Evolutionary conservation across 2,888 invertebrate species (phyloP).

Genomic region (Dryococelus australis): DNA sequence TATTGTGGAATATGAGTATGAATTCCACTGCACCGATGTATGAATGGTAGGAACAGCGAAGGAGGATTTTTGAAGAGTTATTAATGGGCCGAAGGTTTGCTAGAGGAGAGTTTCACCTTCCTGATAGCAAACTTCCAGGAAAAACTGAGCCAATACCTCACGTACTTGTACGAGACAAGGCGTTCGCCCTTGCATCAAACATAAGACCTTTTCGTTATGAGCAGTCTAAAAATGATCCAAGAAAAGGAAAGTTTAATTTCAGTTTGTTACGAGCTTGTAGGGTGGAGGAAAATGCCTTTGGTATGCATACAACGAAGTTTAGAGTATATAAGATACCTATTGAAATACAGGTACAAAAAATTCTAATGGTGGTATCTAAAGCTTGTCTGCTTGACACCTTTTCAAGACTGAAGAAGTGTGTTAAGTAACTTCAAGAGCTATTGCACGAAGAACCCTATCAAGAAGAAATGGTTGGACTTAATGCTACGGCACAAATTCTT

Average conservation of each 20-base stretch:
- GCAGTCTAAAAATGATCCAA: too few species aligned
- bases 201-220: not conserved
- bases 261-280: not conserved
- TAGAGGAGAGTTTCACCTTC: not conserved
- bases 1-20: constrained; percentile 19
- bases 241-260: too few species aligned
- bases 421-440: too few species aligned
- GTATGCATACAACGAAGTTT: not conserved
- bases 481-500: too few species aligned
- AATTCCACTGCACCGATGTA: not conserved
- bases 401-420: too few species aligned
- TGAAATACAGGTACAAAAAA: too few species aligned
- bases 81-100: not conserved
- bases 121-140: not conserved
- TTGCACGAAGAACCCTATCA: too few species aligned
- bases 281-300: constrained; percentile 6
- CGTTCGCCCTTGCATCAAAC: not conserved
- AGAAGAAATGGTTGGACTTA: too few species aligned
- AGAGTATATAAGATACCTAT: not conserved
- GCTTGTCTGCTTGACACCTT: too few species aligned
- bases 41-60: constrained; percentile 18
- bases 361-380: too few species aligned
- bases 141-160: not conserved
- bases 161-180: not conserved
- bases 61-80: constrained; percentile 16